phyloP scores from a whole-genome alignment of 2,797 vertebrate species.

The Pantherophis vulpinus region DNA sequence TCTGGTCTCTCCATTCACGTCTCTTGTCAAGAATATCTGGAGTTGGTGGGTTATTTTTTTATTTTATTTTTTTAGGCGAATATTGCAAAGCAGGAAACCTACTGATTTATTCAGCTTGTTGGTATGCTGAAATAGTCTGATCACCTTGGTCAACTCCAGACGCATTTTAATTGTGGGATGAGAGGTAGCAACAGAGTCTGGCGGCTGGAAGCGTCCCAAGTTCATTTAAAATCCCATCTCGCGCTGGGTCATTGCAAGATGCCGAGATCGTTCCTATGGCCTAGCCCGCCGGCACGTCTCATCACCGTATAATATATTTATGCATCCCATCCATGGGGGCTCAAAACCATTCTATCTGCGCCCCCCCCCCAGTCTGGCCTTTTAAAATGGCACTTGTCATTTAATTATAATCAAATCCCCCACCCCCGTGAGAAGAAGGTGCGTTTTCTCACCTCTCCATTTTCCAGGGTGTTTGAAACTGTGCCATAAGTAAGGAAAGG shows the following conservation, averaged over 20 bases:
- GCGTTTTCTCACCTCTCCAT: slow-evolving; percentile 27
- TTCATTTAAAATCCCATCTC: not conserved
- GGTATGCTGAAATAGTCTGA: not conserved
- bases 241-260: not conserved
- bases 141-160: not conserved
- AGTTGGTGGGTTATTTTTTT: not conserved
- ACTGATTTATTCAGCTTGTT: not conserved
- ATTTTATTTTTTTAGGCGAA: not conserved
- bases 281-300: no score
- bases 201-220: not conserved
- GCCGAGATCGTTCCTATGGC: not conserved
- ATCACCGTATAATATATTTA: not conserved
- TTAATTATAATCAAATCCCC: slow-evolving; percentile 38
- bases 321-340: not conserved
- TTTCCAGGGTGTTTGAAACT: slow-evolving; percentile 11
- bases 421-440: slow-evolving; percentile 7
- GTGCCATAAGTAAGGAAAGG: slow-evolving; percentile 11
- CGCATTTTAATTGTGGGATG: not conserved
- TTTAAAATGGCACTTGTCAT: slow-evolving; percentile 18
- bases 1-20: not conserved
- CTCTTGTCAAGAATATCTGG: not conserved
- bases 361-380: not conserved
- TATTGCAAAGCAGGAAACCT: not conserved
- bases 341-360: not conserved
- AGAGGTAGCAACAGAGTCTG: not conserved